These are phyloP conservation scores for Sciurus carolinensis DNA, from an alignment of 2,797 vertebrate genomes.

Conservation along the genomic window DNA sequence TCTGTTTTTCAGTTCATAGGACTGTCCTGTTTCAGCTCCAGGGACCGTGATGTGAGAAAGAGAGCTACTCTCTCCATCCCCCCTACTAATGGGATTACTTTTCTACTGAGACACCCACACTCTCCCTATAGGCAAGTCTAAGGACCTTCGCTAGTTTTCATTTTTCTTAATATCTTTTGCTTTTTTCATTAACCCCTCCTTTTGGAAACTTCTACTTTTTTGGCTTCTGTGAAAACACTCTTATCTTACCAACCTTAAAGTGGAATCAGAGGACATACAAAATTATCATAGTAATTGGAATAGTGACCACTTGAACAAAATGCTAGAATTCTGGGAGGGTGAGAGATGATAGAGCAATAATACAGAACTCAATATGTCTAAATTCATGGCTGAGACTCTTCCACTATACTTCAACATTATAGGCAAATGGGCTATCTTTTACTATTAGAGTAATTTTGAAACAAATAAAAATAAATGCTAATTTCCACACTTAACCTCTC, in stretches of 20 bases:
- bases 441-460: not conserved
- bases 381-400: not conserved
- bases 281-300: not conserved
- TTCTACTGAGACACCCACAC: not conserved
- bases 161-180: not conserved
- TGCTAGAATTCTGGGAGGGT: not conserved
- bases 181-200: not conserved
- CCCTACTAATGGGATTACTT: not conserved
- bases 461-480: not conserved
- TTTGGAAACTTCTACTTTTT: not conserved
- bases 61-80: not conserved
- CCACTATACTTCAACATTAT: not conserved
- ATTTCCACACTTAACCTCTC: not conserved
- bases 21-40: not conserved
- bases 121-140: not conserved
- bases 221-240: not conserved
- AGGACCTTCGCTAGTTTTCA: not conserved
- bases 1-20: not conserved
- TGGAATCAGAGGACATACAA: not conserved
- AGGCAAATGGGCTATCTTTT: not conserved
- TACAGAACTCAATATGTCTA: not conserved
- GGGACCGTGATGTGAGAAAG: not conserved
- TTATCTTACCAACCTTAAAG: not conserved
- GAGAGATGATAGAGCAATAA: not conserved
- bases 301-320: not conserved